Percentiles rank a stretch among this genome's conserved stretches.
Evolutionary conservation across 37 sponge, comb jelly and placozoan species (phyloP).

Genomic region (Corticium candelabrum): DNA sequence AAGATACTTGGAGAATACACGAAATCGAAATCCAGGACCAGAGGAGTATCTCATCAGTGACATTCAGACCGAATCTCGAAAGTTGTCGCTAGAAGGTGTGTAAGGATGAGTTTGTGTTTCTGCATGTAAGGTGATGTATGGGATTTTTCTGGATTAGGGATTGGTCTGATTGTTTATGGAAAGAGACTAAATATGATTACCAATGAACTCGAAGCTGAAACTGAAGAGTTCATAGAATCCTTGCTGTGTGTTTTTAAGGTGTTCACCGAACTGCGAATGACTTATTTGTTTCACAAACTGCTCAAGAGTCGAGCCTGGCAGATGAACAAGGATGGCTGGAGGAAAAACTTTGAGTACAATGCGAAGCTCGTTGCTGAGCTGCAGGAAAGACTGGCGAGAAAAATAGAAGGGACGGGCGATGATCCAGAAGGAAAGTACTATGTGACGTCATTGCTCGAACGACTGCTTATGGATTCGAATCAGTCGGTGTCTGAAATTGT

Average conservation of each 20-base stretch:
- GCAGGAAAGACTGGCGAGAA: background rate
- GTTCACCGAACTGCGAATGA: background rate
- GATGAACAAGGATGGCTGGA: background rate
- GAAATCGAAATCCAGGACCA: no score
- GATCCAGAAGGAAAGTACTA: background rate
- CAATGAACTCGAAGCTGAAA: background rate
- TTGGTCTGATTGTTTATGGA: background rate
- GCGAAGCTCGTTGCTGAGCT: background rate
- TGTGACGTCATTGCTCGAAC: background rate
- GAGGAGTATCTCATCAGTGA: background rate
- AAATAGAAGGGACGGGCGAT: background rate
- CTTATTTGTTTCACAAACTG: background rate
- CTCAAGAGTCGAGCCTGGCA: background rate
- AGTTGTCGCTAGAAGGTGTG: background rate
- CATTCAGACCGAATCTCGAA: background rate
- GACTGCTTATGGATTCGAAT: background rate
- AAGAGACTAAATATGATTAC: background rate
- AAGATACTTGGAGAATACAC: background rate
- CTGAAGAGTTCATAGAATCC: background rate
- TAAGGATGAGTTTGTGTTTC: no score
- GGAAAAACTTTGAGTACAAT: background rate
- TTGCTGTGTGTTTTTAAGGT: background rate
- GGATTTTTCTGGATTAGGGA: no score
- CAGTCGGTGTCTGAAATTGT: background rate
- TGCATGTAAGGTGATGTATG: no score